Conservation (phyloP, 2,888 invertebrate species). For the Dolomedes plantarius region DNA sequence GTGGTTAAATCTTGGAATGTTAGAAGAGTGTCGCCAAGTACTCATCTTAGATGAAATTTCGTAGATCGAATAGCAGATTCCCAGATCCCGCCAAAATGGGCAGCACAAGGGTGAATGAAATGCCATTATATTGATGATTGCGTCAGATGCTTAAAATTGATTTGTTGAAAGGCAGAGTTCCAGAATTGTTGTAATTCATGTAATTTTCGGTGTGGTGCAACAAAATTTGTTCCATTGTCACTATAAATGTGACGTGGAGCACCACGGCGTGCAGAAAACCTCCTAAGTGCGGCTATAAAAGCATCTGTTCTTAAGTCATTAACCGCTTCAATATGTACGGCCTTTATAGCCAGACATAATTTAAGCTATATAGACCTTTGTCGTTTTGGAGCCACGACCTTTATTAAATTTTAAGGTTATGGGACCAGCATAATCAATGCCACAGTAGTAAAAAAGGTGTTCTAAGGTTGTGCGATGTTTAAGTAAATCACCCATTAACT, state of each 20-base stretch:
- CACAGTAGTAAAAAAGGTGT: background rate
- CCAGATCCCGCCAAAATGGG: too few species aligned
- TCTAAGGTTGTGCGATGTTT: too few species aligned
- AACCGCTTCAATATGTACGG: background rate
- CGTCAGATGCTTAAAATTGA: background rate
- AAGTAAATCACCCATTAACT: too few species aligned
- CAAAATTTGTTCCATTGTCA: background rate
- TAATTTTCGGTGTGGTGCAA: background rate
- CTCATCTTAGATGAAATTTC: too few species aligned
- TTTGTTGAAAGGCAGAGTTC: background rate
- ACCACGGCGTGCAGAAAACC: background rate
- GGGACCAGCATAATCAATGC: background rate
- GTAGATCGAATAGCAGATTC: too few species aligned
- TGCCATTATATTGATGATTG: too few species aligned
- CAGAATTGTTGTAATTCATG: background rate
- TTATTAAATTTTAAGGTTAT: background rate
- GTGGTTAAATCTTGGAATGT: too few species aligned
- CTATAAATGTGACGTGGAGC: background rate
- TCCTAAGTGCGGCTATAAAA: background rate
- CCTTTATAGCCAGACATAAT: background rate
- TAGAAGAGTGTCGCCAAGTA: too few species aligned
- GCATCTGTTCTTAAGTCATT: background rate
- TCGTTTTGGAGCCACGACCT: background rate
- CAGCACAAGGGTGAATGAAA: too few species aligned
- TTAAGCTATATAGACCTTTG: background rate